Conservation (phyloP, 2,797 vertebrate species). For the Bothrops alternatus region DNA sequence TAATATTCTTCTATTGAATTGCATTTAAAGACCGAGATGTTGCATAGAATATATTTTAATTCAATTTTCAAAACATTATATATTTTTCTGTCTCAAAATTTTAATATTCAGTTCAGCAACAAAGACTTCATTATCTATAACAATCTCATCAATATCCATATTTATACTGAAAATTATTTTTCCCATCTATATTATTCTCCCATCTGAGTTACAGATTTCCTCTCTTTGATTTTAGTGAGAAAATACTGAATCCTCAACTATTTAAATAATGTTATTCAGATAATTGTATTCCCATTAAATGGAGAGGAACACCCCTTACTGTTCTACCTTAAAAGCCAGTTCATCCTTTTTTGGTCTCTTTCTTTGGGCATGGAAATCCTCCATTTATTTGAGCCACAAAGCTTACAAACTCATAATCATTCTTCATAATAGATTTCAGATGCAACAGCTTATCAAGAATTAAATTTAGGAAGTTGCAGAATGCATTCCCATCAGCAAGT, state of each 20-base stretch:
- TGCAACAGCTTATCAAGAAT: background rate
- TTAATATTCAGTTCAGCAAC: background rate
- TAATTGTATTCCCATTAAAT: background rate
- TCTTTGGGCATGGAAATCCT: background rate
- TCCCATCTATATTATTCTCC: background rate
- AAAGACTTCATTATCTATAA: background rate
- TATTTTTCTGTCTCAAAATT: constrained; percentile 37
- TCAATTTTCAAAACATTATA: background rate
- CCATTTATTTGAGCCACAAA: background rate
- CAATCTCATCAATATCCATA: background rate
- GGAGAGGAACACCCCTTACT: background rate
- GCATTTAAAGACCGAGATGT: constrained; percentile 49
- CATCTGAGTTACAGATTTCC: background rate
- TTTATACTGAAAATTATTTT: background rate
- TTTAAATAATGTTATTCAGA: background rate
- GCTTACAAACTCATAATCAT: background rate
- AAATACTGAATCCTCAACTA: background rate
- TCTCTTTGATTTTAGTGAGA: background rate
- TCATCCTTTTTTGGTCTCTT: background rate
- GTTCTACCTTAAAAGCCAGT: background rate
- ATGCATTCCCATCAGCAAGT: background rate
- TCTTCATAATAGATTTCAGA: background rate
- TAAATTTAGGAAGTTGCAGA: background rate
- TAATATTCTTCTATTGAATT: constrained; percentile 56
- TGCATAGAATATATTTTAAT: constrained; percentile 21